These are phyloP conservation scores for Saimiri boliviensis DNA, from an alignment of 2,113 vertebrate species.

Conservation along the genomic window DNA sequence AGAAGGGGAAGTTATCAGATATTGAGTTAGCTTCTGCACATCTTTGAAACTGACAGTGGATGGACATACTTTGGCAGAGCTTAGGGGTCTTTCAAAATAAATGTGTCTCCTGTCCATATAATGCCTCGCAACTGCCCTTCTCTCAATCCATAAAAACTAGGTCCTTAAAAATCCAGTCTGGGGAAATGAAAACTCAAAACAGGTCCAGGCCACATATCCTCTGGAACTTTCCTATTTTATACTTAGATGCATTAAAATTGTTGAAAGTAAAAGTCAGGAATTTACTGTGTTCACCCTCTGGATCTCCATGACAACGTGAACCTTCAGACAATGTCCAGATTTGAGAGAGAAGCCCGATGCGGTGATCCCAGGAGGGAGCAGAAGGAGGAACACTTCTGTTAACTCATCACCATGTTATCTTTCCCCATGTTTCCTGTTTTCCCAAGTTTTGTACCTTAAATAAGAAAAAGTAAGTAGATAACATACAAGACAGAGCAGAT, in stretches of 20 bases:
- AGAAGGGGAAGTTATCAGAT: neutral
- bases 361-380: fast-evolving
- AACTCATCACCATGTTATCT: neutral
- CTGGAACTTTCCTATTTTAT: neutral
- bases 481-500: neutral
- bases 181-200: neutral
- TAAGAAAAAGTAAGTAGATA: neutral
- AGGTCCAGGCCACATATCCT: neutral
- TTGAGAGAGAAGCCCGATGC: fast-evolving
- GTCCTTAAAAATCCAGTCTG: too few species aligned
- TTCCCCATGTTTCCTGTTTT: neutral
- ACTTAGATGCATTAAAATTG: neutral
- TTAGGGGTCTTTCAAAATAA: too few species aligned
- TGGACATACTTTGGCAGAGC: too few species aligned
- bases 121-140: neutral
- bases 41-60: neutral
- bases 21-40: neutral
- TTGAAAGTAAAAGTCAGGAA: neutral
- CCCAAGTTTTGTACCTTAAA: neutral
- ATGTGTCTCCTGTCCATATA: neutral
- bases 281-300: neutral
- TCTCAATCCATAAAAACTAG: neutral
- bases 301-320: fast-evolving
- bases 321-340: neutral
- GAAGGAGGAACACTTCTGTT: neutral